Conservation (phyloP, 1,140 invertebrate genomes). For the Tenebrio molitor region DNA sequence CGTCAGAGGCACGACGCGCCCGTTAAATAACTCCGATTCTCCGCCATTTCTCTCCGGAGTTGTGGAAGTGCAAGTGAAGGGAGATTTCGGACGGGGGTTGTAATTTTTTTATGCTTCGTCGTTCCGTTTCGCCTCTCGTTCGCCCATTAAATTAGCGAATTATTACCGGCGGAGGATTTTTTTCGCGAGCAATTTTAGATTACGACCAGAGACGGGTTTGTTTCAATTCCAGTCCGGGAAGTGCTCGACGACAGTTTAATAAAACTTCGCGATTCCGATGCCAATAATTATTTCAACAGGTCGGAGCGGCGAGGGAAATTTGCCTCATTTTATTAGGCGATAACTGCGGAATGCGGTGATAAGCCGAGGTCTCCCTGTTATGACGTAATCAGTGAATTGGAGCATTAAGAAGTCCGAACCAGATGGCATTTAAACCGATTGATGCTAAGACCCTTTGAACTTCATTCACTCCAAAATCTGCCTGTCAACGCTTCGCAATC, state of each 20-base stretch:
- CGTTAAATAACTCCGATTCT: background rate
- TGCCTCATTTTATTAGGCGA: too few relatives aligned
- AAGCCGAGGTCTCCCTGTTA: too few relatives aligned
- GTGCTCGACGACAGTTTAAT: background rate
- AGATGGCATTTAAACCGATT: too few relatives aligned
- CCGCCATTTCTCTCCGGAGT: background rate
- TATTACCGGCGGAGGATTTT: background rate
- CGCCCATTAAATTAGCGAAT: background rate
- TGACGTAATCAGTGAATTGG: too few relatives aligned
- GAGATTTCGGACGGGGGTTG: background rate
- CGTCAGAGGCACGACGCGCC: background rate
- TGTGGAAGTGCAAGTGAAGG: background rate
- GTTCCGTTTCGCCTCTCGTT: background rate
- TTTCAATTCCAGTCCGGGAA: background rate
- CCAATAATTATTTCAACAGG: too few relatives aligned
- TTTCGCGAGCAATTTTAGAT: background rate
- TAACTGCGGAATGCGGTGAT: too few relatives aligned
- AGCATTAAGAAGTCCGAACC: too few relatives aligned
- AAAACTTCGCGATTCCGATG: too few relatives aligned
- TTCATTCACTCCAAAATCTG: too few relatives aligned
- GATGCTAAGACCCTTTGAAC: too few relatives aligned
- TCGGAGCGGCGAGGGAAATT: too few relatives aligned
- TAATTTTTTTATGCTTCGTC: background rate
- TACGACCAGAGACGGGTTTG: background rate
- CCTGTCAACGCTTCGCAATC: too few relatives aligned